These are phyloP conservation scores for Psilopogon haemacephalus DNA, from an alignment of 2,113 vertebrate genomes.

Conservation along the genomic window DNA sequence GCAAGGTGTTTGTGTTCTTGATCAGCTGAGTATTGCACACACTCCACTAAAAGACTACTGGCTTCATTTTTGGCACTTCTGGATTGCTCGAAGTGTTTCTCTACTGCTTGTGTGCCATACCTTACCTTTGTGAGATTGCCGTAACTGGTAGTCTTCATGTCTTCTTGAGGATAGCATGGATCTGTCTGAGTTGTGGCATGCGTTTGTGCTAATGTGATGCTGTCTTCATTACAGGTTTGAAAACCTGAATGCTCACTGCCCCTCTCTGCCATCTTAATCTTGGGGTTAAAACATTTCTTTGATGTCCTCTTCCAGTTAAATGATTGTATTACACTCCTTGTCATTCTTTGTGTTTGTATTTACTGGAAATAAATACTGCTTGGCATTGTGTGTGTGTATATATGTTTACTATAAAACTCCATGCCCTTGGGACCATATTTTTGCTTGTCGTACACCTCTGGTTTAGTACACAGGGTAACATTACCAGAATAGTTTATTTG, in stretches of 20 bases:
- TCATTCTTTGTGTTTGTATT: not conserved
- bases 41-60: not conserved
- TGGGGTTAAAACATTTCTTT: not conserved
- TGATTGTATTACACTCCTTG: not conserved
- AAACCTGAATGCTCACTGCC: not conserved
- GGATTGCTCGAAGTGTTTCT: not conserved
- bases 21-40: not conserved
- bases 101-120: not conserved
- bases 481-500: not conserved
- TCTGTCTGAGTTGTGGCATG: rapidly evolving
- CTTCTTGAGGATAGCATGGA: rapidly evolving
- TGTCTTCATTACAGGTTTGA: not conserved
- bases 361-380: not conserved
- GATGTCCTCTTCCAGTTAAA: not conserved
- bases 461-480: not conserved
- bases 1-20: not conserved
- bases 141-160: rapidly evolving
- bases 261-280: not conserved
- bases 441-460: not conserved
- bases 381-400: not conserved
- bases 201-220: not conserved
- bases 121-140: not conserved
- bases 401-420: not conserved
- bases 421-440: not conserved
- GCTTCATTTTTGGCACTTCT: not conserved